Evolutionary conservation across 2,113 vertebrate species (phyloP).

Genomic region (Calonectris borealis): DNA sequence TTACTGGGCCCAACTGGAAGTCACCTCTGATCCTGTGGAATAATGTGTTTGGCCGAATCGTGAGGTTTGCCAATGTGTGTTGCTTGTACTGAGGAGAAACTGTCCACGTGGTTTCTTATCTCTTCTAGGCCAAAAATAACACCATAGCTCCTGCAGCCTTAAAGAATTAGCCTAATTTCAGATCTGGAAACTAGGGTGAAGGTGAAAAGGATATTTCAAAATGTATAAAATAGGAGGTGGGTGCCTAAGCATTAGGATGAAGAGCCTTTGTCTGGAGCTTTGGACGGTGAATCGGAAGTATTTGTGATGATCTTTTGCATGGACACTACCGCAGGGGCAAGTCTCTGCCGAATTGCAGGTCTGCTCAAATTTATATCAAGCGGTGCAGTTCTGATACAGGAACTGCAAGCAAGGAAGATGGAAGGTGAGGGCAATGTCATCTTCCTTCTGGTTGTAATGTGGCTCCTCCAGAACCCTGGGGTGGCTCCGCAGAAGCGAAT

Average conservation of each 20-base stretch:
- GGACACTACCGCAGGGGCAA: background rate
- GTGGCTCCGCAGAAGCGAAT: accelerated
- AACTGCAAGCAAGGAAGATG: background rate
- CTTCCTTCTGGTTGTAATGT: background rate
- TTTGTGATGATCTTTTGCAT: background rate
- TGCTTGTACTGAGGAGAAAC: background rate
- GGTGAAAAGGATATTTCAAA: background rate
- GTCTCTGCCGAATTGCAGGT: background rate
- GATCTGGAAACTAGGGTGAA: background rate
- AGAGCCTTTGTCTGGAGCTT: background rate
- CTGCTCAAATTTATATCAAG: background rate
- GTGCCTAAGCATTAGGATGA: background rate
- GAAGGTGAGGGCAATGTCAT: background rate
- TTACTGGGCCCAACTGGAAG: background rate
- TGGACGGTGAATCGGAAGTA: background rate
- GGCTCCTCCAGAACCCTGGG: background rate
- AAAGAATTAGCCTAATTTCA: conserved; percentile 10
- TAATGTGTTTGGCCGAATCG: background rate
- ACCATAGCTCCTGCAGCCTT: background rate
- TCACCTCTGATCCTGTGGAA: background rate
- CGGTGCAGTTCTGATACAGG: accelerated
- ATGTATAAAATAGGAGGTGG: background rate
- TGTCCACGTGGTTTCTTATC: background rate
- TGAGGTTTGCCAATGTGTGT: background rate
- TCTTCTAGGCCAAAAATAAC: conserved; percentile 30